Conservation (phyloP, 2,113 vertebrate species). For the Apodemus sylvaticus region DNA sequence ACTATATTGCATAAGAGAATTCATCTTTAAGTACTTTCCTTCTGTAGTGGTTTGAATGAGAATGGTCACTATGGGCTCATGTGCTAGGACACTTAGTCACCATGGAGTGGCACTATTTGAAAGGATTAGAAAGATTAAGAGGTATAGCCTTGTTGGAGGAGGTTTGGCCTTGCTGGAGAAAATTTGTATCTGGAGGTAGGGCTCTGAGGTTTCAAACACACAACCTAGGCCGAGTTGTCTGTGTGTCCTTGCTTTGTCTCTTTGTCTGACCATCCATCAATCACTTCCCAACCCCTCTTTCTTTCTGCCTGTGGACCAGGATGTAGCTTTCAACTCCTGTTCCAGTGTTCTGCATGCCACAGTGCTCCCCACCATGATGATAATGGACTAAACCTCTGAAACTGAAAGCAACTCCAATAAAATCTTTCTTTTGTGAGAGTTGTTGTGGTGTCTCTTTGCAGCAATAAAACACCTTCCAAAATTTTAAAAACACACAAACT, state of each 20-base stretch:
- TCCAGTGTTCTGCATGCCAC: not conserved
- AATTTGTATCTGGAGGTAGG: not conserved
- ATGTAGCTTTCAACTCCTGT: not conserved
- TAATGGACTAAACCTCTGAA: not conserved
- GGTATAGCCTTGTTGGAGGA: not conserved
- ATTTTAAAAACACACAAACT: not conserved
- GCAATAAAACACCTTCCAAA: not conserved
- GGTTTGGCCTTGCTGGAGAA: not conserved
- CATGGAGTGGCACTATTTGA: not conserved
- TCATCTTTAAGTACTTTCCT: conserved; percentile 54
- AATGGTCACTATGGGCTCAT: not conserved
- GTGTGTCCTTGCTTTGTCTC: not conserved
- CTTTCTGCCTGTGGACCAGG: not conserved
- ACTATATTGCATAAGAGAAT: not conserved
- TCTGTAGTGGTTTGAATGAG: not conserved
- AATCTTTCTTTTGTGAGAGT: not conserved
- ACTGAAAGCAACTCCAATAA: not conserved
- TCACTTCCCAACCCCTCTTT: not conserved
- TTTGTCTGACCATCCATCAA: not conserved
- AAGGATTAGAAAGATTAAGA: not conserved
- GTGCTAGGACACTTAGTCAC: not conserved
- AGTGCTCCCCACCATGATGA: not conserved
- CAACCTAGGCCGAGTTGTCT: not conserved
- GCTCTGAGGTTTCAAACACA: not conserved
- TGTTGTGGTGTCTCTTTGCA: not conserved